These are phyloP conservation scores for Archips crataeganus DNA, from an alignment of 2,888 invertebrate genomes.

Conservation along the genomic window DNA sequence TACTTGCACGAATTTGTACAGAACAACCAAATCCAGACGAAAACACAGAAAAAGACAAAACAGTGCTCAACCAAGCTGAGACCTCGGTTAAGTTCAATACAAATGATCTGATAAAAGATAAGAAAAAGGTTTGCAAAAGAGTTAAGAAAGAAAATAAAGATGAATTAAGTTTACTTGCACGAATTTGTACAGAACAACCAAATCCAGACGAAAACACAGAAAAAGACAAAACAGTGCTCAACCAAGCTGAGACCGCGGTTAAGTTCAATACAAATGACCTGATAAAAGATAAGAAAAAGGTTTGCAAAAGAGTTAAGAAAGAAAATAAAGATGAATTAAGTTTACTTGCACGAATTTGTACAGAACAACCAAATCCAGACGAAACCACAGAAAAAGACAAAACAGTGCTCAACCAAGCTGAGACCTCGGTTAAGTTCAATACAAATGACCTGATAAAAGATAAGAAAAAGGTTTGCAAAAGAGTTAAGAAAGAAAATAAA, in stretches of 20 bases:
- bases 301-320: neutral
- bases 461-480: neutral
- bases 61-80: neutral
- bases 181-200: neutral
- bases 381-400: neutral
- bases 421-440: neutral
- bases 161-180: neutral
- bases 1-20: neutral
- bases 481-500: neutral
- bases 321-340: neutral
- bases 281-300: neutral
- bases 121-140: neutral
- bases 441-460: neutral
- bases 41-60: neutral
- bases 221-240: neutral
- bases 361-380: neutral
- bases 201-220: neutral
- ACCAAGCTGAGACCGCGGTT: neutral
- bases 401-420: neutral
- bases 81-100: neutral
- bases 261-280: neutral
- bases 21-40: neutral
- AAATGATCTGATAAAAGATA: neutral
- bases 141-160: neutral
- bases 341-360: neutral